A percentile compares a stretch with the other conserved stretches of the same genome.
Conservation (phyloP, 2,113 vertebrate species). For the Coturnix japonica region DNA sequence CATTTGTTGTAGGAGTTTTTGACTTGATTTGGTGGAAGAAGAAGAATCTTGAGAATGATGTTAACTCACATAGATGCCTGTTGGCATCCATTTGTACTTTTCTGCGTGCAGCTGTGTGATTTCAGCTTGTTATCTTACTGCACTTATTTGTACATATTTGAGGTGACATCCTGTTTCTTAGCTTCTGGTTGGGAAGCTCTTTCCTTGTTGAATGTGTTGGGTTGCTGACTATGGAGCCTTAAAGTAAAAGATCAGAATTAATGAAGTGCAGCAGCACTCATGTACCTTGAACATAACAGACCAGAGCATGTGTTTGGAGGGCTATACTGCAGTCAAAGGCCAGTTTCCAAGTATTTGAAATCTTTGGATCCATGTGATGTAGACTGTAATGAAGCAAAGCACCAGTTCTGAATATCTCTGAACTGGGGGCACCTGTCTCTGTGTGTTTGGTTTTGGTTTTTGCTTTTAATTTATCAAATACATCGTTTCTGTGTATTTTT, state of each 20-base stretch:
- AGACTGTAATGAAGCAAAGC: background rate
- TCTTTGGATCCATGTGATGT: background rate
- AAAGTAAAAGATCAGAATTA: background rate
- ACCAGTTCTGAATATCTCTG: background rate
- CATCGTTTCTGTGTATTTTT: background rate
- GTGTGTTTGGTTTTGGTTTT: background rate
- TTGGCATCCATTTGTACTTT: background rate
- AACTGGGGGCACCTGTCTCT: background rate
- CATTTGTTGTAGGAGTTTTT: background rate
- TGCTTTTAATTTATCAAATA: background rate
- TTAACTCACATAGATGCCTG: background rate
- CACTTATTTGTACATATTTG: background rate
- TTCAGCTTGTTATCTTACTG: background rate
- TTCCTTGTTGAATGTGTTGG: background rate
- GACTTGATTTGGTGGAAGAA: background rate
- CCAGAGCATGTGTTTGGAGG: background rate
- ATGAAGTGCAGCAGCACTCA: background rate
- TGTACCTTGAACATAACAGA: background rate
- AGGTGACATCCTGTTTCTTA: background rate
- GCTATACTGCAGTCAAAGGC: background rate
- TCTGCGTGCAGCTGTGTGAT: background rate
- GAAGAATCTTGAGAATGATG: background rate
- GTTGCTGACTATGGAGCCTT: background rate
- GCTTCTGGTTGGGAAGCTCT: background rate
- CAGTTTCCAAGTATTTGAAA: background rate